Evolutionary conservation across 2,888 invertebrate genomes (phyloP).

Genomic region (Axea sp.): DNA sequence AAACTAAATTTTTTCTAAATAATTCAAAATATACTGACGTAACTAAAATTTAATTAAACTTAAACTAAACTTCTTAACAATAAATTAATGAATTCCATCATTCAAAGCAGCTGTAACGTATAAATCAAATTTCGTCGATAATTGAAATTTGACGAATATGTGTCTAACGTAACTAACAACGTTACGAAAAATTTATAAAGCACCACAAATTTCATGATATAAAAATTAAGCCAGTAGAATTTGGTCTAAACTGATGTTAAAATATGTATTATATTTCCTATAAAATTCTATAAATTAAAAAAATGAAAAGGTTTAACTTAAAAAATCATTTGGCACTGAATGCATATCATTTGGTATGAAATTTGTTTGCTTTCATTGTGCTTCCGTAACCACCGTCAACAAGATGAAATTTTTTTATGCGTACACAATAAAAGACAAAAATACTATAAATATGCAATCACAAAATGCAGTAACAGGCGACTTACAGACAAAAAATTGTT

Average conservation of each 20-base stretch:
- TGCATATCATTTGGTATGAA: conserved; percentile 19
- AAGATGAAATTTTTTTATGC: conserved; percentile 31
- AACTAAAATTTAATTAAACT: conserved; percentile 57
- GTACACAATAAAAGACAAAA: conserved; percentile 23
- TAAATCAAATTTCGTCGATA: conserved; percentile 42
- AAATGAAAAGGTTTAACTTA: conserved; percentile 5
- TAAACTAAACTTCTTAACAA: conserved; percentile 55
- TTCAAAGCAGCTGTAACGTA: conserved; percentile 54
- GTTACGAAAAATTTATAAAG: conserved; percentile 24
- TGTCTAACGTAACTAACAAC: conserved; percentile 49
- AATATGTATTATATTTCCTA: conserved; percentile 4
- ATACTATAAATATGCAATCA: conserved; percentile 25
- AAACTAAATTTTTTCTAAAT: conserved; percentile 52
- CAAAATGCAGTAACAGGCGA: conserved; percentile 25
- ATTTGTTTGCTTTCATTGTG: conserved; percentile 43
- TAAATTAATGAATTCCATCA: conserved; percentile 52
- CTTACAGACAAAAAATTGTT: conserved; percentile 4
- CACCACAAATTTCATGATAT: conserved; percentile 34
- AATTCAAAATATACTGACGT: conserved; percentile 51
- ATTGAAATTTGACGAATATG: conserved; percentile 24
- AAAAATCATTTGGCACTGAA: conserved; percentile 51
- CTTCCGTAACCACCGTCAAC: conserved; percentile 25
- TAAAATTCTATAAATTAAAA: conserved; percentile 5
- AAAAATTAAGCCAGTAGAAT: conserved; percentile 2
- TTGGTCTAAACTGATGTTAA: conserved; percentile 11